Evolutionary conservation across 2,113 vertebrate species (phyloP).

Genomic region (Helogale parvula): DNA sequence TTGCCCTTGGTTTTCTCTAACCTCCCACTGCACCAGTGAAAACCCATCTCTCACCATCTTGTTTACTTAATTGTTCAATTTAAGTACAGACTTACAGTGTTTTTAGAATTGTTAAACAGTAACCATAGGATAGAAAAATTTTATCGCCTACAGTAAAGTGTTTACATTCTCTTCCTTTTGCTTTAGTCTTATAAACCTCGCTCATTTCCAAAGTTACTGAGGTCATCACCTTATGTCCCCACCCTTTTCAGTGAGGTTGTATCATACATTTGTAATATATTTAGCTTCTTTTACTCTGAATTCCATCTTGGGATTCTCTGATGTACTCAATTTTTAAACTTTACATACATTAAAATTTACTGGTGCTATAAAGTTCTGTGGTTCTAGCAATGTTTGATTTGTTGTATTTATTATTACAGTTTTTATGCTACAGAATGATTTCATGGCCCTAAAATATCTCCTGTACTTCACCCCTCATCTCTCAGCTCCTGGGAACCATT

Average conservation of each 20-base stretch:
- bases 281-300: neutral
- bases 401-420: neutral
- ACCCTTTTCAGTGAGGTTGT: neutral
- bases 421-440: neutral
- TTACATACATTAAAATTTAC: neutral
- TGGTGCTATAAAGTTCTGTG: neutral
- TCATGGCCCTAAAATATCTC: neutral
- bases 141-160: neutral
- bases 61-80: neutral
- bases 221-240: neutral
- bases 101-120: neutral
- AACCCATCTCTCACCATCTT: neutral
- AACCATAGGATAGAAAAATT: neutral
- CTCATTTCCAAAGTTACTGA: neutral
- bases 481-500: neutral
- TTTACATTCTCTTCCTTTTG: neutral
- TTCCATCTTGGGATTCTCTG: neutral
- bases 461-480: neutral
- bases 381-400: neutral
- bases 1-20: neutral
- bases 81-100: neutral
- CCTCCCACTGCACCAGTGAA: neutral
- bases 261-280: neutral
- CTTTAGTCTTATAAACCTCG: neutral
- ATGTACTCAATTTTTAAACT: neutral